Percentiles rank a stretch among this genome's conserved stretches.
Conservation (phyloP, 2,888 invertebrate genomes). For the Coelopa pilipes region DNA sequence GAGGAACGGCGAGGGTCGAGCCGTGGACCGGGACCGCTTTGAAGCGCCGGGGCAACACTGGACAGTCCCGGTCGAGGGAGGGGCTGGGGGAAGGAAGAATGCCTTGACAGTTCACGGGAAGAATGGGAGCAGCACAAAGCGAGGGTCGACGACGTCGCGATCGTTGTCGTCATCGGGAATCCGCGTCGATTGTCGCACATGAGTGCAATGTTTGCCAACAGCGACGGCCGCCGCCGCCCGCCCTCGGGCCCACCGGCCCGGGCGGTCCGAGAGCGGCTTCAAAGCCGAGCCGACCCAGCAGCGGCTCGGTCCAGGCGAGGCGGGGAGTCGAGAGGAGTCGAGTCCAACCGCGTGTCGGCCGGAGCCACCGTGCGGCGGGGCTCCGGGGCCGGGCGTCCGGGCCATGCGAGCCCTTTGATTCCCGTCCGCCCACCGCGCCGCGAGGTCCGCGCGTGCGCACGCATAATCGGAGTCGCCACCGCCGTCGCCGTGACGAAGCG, state of each 20-base stretch:
- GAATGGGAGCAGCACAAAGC: no score
- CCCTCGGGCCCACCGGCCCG: not conserved
- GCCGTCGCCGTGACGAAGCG: constrained; percentile 37
- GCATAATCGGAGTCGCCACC: constrained; percentile 38
- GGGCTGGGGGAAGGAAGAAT: not conserved
- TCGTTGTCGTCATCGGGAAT: not conserved
- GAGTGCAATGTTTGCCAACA: constrained; percentile 26
- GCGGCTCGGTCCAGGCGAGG: not conserved
- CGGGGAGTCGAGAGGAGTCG: no score
- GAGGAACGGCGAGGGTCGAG: no score
- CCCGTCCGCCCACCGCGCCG: constrained; percentile 1
- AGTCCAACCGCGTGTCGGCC: not conserved
- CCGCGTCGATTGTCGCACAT: constrained; percentile 11
- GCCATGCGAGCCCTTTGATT: not conserved
- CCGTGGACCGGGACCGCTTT: not conserved
- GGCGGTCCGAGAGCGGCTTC: not conserved
- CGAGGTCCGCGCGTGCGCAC: constrained; percentile 25
- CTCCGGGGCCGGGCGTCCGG: no score
- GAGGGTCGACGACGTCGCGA: not conserved
- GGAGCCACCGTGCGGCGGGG: no score
- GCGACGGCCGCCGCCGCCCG: not conserved
- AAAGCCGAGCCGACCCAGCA: not conserved
- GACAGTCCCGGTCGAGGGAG: no score
- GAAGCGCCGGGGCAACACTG: not conserved
- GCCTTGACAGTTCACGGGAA: constrained; percentile 1